Percentiles rank a stretch among this genome's conserved stretches.
phyloP scores from a whole-genome alignment of 2,797 vertebrate species.

The Trematomus bernacchii region DNA sequence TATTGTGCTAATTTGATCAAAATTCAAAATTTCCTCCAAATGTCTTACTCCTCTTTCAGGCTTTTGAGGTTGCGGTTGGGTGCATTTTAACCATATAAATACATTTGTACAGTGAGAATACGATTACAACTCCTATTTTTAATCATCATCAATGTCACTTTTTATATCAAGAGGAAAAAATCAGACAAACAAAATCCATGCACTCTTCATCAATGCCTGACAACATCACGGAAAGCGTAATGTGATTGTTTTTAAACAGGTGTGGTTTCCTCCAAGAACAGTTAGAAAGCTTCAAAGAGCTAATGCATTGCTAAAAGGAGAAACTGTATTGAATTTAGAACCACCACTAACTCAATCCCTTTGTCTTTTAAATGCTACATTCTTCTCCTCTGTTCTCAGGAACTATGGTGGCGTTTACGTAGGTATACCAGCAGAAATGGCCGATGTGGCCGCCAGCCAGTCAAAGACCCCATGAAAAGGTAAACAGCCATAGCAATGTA shows the following conservation, averaged over 20 bases:
- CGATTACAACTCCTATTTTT: not conserved
- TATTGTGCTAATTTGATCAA: conserved; percentile 52
- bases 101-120: not conserved
- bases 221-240: not conserved
- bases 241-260: not conserved
- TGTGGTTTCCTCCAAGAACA: not conserved
- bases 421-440: conserved; percentile 90
- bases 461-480: conserved; percentile 91
- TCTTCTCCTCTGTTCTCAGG: conserved; percentile 76
- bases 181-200: not conserved
- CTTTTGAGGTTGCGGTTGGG: not conserved
- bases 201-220: not conserved
- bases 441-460: conserved; percentile 86
- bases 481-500: conserved; percentile 60
- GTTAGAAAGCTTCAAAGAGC: not conserved
- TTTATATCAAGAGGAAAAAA: not conserved
- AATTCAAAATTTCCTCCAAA: not conserved
- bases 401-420: conserved; percentile 98
- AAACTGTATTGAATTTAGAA: not conserved
- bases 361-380: not conserved
- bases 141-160: not conserved
- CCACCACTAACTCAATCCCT: not conserved
- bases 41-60: no score
- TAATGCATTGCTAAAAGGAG: not conserved
- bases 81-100: not conserved